phyloP scores from a whole-genome alignment of 2,797 vertebrate species.

The Cuculus canorus region DNA sequence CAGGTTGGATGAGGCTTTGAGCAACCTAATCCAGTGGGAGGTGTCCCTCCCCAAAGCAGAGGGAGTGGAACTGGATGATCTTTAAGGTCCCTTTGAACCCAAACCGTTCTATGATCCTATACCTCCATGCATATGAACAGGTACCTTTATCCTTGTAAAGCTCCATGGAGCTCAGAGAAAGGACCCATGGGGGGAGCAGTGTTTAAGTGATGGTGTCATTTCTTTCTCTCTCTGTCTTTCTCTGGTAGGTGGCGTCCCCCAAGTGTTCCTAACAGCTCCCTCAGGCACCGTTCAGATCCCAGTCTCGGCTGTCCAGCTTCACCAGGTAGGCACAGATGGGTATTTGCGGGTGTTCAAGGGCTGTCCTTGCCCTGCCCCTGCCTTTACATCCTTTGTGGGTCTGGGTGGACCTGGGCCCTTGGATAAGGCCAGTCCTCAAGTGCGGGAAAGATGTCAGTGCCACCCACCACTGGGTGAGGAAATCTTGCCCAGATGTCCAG shows the following conservation, averaged over 20 bases:
- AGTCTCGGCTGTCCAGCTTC: constrained; percentile 95
- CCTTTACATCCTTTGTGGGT: background rate
- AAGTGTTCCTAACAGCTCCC: constrained; percentile 95
- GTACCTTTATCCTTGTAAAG: background rate
- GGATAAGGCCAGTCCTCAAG: background rate
- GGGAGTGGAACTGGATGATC: too few species aligned
- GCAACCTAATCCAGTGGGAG: too few species aligned
- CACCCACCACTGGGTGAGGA: background rate
- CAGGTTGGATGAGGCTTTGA: too few species aligned
- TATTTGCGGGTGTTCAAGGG: background rate
- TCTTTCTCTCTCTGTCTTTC: background rate
- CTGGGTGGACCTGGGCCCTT: background rate
- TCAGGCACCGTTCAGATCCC: constrained; percentile 97
- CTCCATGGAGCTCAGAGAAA: background rate
- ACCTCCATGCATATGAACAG: background rate
- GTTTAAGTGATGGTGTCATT: background rate
- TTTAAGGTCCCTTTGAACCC: too few species aligned
- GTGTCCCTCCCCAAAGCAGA: too few species aligned
- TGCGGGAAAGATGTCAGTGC: background rate
- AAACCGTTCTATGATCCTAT: background rate
- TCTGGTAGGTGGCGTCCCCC: constrained; percentile 84
- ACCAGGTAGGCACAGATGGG: constrained; percentile 85
- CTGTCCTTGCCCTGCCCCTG: background rate
- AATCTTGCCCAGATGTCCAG: background rate
- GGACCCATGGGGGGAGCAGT: background rate